Conservation (phyloP, 1,140 invertebrate species). For the Radopholus similis region DNA sequence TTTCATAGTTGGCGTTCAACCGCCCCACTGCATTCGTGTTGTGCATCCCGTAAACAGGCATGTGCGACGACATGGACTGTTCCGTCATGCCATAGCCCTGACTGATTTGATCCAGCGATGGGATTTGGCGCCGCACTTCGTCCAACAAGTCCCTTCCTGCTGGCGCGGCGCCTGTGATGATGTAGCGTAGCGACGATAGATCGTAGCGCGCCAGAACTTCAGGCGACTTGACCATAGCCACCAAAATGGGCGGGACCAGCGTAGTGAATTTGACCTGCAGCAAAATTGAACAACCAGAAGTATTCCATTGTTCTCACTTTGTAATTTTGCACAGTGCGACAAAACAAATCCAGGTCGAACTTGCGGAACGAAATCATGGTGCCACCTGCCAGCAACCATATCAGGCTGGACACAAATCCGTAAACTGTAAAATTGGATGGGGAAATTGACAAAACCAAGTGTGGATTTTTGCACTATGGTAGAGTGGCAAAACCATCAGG, state of each 20-base stretch:
- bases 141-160: slow-evolving; percentile 22
- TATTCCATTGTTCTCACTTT: slow-evolving; percentile 62
- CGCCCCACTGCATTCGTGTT: slow-evolving; percentile 7
- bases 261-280: neutral
- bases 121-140: slow-evolving; percentile 22
- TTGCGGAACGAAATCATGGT: slow-evolving; percentile 73
- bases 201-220: slow-evolving; percentile 42
- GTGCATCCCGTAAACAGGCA: slow-evolving; percentile 28
- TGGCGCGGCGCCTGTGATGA: slow-evolving; percentile 37
- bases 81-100: slow-evolving; percentile 44
- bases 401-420: too few relatives aligned
- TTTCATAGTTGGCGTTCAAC: slow-evolving; percentile 38
- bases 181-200: slow-evolving; percentile 16
- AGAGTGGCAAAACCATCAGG: slow-evolving; percentile 71
- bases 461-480: too few relatives aligned
- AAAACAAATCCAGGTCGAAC: slow-evolving; percentile 71
- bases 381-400: too few relatives aligned
- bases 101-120: slow-evolving; percentile 19
- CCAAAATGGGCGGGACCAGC: slow-evolving; percentile 36
- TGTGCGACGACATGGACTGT: slow-evolving; percentile 26
- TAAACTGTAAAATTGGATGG: too few relatives aligned
- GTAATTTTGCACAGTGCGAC: slow-evolving; percentile 68
- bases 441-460: too few relatives aligned
- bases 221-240: slow-evolving; percentile 37
- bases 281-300: neutral